Evolutionary conservation across 2,113 vertebrate genomes (phyloP).

Genomic region (Cyrtonyx montezumae): DNA sequence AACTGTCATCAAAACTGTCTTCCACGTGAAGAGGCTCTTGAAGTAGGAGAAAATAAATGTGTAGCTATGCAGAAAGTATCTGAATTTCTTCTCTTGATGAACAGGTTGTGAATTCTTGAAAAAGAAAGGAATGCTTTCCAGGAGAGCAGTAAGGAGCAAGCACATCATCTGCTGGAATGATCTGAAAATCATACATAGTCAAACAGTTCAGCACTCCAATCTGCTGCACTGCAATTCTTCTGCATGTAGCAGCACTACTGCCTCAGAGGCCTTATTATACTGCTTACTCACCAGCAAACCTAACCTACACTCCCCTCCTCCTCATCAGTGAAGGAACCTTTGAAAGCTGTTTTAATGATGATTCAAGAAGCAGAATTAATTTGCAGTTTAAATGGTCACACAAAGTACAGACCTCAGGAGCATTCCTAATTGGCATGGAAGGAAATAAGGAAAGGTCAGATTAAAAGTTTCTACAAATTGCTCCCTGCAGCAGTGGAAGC

Average conservation of each 20-base stretch:
- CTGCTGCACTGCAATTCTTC: not conserved
- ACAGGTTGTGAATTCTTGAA: not conserved
- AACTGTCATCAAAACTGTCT: not conserved
- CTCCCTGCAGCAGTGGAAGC: not conserved
- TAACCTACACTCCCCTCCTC: not conserved
- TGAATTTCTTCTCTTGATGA: not conserved
- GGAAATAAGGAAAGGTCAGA: not conserved
- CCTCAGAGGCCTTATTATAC: not conserved
- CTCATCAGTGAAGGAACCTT: not conserved
- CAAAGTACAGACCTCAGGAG: not conserved
- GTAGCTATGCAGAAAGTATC: not conserved
- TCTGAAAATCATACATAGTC: not conserved
- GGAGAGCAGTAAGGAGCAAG: not conserved
- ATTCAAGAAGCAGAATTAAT: conserved; percentile 21
- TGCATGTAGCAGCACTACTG: not conserved
- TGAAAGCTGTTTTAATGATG: not conserved
- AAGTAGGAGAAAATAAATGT: not conserved
- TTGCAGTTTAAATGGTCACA: not conserved
- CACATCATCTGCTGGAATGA: not conserved
- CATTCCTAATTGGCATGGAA: not conserved
- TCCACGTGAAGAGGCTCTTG: not conserved
- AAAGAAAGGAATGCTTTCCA: not conserved
- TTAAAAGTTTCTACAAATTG: not conserved
- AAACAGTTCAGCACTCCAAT: not conserved
- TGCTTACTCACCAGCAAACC: not conserved